Evolutionary conservation across 2,888 invertebrate genomes (phyloP).

Genomic region (Apoderus coryli): DNA sequence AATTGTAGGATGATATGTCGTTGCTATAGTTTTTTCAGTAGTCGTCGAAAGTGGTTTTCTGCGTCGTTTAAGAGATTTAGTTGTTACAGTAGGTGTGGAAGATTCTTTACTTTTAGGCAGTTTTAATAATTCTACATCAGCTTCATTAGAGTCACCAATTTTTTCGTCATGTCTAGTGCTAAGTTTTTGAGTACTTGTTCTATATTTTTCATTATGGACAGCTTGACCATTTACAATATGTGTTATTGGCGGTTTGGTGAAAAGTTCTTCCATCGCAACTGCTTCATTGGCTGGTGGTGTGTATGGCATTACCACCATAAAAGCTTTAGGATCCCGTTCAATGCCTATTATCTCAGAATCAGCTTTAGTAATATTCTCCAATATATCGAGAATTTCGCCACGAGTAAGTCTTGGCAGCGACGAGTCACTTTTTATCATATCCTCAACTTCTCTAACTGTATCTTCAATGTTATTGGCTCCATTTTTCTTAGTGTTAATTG

Average conservation of each 20-base stretch:
- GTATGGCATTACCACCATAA: constrained; percentile 56
- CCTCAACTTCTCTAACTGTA: constrained; percentile 54
- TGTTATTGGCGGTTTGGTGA: constrained; percentile 49
- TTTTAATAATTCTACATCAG: constrained; percentile 8
- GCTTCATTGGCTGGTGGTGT: constrained; percentile 41
- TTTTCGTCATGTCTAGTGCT: constrained; percentile 4
- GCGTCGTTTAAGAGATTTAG: constrained; percentile 16
- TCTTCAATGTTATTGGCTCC: constrained; percentile 36
- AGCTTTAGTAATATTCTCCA: constrained; percentile 47
- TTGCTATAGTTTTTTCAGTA: constrained; percentile 26
- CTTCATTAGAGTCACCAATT: too few relatives aligned
- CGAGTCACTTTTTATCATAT: constrained; percentile 43
- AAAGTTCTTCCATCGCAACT: constrained; percentile 41
- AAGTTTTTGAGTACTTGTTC: constrained; percentile 9
- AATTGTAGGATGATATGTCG: constrained; percentile 35
- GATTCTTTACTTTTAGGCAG: not conserved
- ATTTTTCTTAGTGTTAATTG: constrained; percentile 9
- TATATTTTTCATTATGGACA: constrained; percentile 1
- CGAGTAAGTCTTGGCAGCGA: constrained; percentile 47
- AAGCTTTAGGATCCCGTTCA: constrained; percentile 34
- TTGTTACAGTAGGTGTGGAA: constrained; percentile 1
- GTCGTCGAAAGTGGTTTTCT: constrained; percentile 19
- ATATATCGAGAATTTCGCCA: constrained; percentile 49
- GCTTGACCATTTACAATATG: constrained; percentile 35
- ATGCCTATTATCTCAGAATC: constrained; percentile 29